These are phyloP conservation scores for Tenualosa thibaudeaui DNA, from an alignment of 2,797 vertebrate genomes.

Conservation along the genomic window DNA sequence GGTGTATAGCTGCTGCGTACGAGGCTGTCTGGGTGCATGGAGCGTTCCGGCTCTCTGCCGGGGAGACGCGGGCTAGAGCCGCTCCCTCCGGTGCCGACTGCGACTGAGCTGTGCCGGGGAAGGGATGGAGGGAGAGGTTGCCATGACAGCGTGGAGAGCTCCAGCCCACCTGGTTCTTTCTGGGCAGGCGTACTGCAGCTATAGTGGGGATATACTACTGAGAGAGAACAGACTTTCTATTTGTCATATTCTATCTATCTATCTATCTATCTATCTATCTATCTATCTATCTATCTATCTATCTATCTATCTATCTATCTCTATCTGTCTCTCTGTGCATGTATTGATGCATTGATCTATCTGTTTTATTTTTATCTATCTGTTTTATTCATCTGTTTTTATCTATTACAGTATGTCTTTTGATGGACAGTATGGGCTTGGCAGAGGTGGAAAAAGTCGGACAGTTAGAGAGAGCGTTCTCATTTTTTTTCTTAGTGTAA, in stretches of 20 bases:
- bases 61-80: neutral
- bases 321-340: neutral
- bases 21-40: neutral
- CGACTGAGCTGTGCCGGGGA: neutral
- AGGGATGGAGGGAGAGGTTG: constrained; percentile 63
- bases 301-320: neutral
- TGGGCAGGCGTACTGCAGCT: neutral
- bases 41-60: neutral
- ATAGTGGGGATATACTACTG: neutral
- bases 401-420: neutral
- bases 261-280: neutral
- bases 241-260: constrained; percentile 20
- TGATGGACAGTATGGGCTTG: neutral
- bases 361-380: neutral
- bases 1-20: neutral
- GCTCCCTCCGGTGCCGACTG: constrained; percentile 23
- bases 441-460: neutral
- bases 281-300: neutral
- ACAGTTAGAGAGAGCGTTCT: neutral
- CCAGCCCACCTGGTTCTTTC: constrained; percentile 37
- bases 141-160: constrained; percentile 72
- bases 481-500: neutral
- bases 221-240: neutral
- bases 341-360: neutral
- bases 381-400: neutral